Evolutionary conservation across 2,113 vertebrate species (phyloP), one percentile per base, ranked within the genome.

Genomic region (Mystacornis crossleyi): DNA sequence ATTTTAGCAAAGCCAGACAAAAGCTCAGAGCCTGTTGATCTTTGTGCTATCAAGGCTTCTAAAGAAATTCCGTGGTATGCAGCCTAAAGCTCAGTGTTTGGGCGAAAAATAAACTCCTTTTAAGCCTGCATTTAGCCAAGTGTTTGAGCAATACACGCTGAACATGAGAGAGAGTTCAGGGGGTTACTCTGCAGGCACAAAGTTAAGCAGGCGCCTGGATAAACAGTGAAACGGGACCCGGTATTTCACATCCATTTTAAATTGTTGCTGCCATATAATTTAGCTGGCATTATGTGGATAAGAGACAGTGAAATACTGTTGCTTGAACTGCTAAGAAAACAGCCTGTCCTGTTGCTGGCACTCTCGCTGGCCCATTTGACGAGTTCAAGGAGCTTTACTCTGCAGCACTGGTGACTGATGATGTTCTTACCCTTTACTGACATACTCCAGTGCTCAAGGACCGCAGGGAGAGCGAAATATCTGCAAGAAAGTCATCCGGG

Each of bases 401-500:
- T 38, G 15, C 24, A 50, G 11, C 36, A 2, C 14, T 40, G 61
- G 71, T 91, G 36, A 93, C 33, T 51, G 36, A 6, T 45, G 0
- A 48, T 92, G 80, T 47, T 85, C 69, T 93, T 80, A 25, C 1
- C 79, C 64, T 88, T 79, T 74, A 65, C 33, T 86, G 66, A 78
- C 38, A 18, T 11, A 23, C 6, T 84, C 58, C 95, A 97, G 97
- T 94, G 60, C 78, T 96, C 72, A 9, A 90, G 81, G 81, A 50
- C 65, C 19, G 34, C n/a, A 28, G 87, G 12, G 88, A 93, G 29
- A 40, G 86, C 84, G 71, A 78, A 80, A 13, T 60, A 28, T 69
- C 84, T 24, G 16, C 67, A 11, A 48, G 40, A 67, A 77, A 85
- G 10, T 83, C 65, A 20, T 58, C 75, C 66, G 78, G 93, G 69